Percentiles rank a stretch among this genome's conserved stretches.
Conservation (phyloP, 2,113 vertebrate species). For the Illadopsis cleaveri region DNA sequence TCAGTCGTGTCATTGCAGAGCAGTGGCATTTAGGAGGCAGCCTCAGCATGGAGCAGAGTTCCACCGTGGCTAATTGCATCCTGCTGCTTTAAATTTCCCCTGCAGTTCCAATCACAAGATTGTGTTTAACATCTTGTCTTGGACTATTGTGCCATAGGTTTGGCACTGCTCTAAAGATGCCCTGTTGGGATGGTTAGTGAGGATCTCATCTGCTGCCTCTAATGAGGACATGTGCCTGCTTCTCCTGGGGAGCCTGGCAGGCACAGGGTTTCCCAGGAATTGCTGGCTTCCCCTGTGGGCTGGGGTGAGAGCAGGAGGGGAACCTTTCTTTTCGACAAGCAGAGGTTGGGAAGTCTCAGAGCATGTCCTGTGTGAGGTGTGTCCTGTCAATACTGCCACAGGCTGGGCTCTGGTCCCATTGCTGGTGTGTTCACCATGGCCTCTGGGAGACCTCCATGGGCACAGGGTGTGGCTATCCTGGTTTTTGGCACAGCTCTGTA, state of each 20-base stretch:
- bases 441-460: not conserved
- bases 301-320: not conserved
- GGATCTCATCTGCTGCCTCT: conserved; percentile 5
- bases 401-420: not conserved
- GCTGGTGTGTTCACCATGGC: rapidly evolving
- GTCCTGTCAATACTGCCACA: rapidly evolving
- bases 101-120: not conserved
- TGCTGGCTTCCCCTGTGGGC: not conserved
- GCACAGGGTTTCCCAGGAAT: not conserved
- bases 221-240: not conserved
- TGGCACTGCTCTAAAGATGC: conserved; percentile 2
- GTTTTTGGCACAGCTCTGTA: not conserved
- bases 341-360: not conserved
- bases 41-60: not conserved
- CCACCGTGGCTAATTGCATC: conserved; percentile 1
- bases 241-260: not conserved
- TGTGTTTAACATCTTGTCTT: conserved; percentile 38
- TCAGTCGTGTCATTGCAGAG: not conserved
- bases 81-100: conserved; percentile 7
- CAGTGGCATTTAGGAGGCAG: conserved; percentile 13
- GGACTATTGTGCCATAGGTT: not conserved
- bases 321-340: not conserved
- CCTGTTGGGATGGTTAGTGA: not conserved
- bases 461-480: not conserved
- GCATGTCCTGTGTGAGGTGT: not conserved